Evolutionary conservation across 2,797 vertebrate species (phyloP), one percentile per base, ranked within the genome.

Genomic region (Onychomys leucogaster): DNA sequence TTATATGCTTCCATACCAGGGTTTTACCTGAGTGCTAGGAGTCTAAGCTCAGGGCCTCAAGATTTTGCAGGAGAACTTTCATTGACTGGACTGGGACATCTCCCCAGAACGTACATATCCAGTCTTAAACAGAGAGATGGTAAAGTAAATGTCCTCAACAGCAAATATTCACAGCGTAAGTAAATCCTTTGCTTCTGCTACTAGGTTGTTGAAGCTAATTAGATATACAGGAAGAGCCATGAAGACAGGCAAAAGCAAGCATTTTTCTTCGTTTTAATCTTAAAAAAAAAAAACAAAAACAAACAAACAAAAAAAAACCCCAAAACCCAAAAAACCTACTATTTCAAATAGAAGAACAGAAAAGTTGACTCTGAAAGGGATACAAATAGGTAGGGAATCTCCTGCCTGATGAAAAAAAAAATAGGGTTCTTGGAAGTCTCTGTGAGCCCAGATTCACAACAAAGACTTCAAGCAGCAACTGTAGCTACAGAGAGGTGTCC

Each of bases 181-280:
- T 87, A 80, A 0, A 67, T 85, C 71, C 84, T 63, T 63, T 92
- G 77, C 94, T 95, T 85, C 81, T 93, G 76, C 93, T 59, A 46
- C 55, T 71, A 97, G 69, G 41, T 90, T 95, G 88, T 96, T 97
- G 92, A 97, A 98, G 65, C 52, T 13, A 19, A 77, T 75, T 76
- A 91, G 57, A 69, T 13, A 65, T 69, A n/a, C 0, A 80, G 69
- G n/a, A 63, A 97, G 86, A 96, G 63, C 19, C 17, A 63, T 89
- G 77, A 97, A 91, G 94, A 96, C 37, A 27, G 12, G 71, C 59
- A 43, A 88, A 96, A 96, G 71, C 83, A 90, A 34, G 89, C 80
- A 92, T 73, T 77, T 98, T 96, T 32, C 61, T 88, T 97, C 65
- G 0, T 73, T 93, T 89, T 92, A 55, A 29, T 23, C 67, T 52